Evolutionary conservation across 2,797 vertebrate genomes (phyloP).

Genomic region (Anguilla megastoma): DNA sequence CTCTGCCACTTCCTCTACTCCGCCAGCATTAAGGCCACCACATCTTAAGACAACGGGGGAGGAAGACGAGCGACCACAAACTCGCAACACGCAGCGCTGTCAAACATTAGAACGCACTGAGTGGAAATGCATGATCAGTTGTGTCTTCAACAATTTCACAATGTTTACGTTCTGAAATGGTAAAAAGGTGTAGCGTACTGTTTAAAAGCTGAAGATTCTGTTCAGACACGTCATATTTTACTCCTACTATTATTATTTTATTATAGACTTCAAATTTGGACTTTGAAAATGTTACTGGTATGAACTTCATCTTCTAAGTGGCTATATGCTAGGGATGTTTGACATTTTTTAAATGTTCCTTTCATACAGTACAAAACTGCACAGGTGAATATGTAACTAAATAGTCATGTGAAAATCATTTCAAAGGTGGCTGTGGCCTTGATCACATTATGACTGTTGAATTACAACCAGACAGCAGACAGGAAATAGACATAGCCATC

Average conservation of each 20-base stretch:
- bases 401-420: neutral
- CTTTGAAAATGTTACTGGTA: neutral
- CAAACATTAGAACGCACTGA: neutral
- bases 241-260: neutral
- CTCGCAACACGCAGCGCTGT: neutral
- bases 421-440: neutral
- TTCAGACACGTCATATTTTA: neutral
- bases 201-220: neutral
- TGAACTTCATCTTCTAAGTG: neutral
- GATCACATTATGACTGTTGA: neutral
- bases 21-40: neutral
- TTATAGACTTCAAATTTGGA: neutral
- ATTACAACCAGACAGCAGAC: neutral
- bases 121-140: neutral
- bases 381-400: neutral
- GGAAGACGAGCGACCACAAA: neutral
- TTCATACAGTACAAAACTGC: neutral
- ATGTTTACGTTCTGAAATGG: neutral
- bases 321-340: neutral
- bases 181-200: neutral
- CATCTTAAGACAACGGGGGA: neutral
- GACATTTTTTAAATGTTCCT: neutral
- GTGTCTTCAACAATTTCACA: neutral
- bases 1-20: conserved; percentile 23
- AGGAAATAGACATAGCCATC: neutral